phyloP scores from a whole-genome alignment of 2,113 vertebrate species.

The Upupa epops region DNA sequence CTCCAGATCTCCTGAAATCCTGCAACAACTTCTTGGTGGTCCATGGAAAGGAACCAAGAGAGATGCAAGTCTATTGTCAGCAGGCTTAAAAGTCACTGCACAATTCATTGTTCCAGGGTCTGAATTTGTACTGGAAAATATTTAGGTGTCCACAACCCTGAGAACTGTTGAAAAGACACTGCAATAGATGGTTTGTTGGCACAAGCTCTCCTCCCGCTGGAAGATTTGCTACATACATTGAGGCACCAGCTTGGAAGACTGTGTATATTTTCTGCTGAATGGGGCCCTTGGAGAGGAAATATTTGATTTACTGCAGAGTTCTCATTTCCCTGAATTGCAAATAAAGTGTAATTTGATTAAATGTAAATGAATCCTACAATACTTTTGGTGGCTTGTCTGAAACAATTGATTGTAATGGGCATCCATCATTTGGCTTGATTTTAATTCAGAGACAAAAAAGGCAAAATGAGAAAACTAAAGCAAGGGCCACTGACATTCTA shows the following conservation, averaged over 20 bases:
- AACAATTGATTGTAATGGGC: slow-evolving; percentile 71
- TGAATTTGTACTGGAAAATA: not conserved
- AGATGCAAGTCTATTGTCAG: not conserved
- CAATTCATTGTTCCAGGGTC: not conserved
- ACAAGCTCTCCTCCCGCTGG: slow-evolving; percentile 52
- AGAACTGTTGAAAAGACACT: not conserved
- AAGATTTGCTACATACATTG: slow-evolving; percentile 56
- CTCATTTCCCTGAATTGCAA: slow-evolving; percentile 70
- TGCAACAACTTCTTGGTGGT: not conserved
- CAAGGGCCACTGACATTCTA: slow-evolving; percentile 54
- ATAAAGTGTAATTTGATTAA: slow-evolving; percentile 75
- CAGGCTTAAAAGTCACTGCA: not conserved
- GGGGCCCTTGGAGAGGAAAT: slow-evolving; percentile 64
- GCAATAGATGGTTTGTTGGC: slow-evolving; percentile 33
- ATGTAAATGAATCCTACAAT: slow-evolving; percentile 72
- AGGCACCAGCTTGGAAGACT: slow-evolving; percentile 23
- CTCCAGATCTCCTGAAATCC: not conserved
- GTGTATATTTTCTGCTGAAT: slow-evolving; percentile 59
- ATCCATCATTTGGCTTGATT: slow-evolving; percentile 67
- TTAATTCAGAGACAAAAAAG: slow-evolving; percentile 67
- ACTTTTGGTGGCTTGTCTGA: slow-evolving; percentile 69
- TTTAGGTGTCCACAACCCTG: not conserved
- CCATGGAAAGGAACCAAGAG: not conserved
- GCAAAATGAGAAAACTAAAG: slow-evolving; percentile 57
- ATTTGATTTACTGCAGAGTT: slow-evolving; percentile 70